phyloP scores from a whole-genome alignment of 1,140 invertebrate species.

The Drosophila subpulchrella region DNA sequence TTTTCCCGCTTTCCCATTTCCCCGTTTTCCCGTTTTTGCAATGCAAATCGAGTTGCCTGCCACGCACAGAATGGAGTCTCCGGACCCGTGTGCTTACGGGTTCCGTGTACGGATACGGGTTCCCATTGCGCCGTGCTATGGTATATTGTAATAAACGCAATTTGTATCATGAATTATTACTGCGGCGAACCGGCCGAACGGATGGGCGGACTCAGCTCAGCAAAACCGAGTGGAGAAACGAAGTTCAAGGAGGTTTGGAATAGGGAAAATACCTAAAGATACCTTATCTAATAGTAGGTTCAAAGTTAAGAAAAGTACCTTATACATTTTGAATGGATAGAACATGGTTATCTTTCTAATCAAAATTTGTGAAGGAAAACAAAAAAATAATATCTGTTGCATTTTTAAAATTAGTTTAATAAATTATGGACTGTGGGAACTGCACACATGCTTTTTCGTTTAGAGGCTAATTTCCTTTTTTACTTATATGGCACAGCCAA shows the following conservation, averaged over 20 bases:
- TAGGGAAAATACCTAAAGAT: neutral
- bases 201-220: slow-evolving; percentile 55
- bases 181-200: slow-evolving; percentile 62
- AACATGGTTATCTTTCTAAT: too few species aligned
- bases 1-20: slow-evolving; percentile 16
- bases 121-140: slow-evolving; percentile 16
- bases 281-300: neutral
- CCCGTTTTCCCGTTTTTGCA: slow-evolving; percentile 46
- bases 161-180: slow-evolving; percentile 81
- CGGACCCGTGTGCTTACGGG: slow-evolving; percentile 18
- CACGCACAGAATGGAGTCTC: slow-evolving; percentile 27
- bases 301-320: too few species aligned
- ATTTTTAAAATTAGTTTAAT: too few species aligned
- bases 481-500: too few species aligned
- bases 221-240: slow-evolving; percentile 33
- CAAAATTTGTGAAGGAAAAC: too few species aligned
- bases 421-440: too few species aligned
- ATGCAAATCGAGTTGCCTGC: slow-evolving; percentile 64
- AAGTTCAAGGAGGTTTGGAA: slow-evolving; percentile 2
- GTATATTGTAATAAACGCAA: slow-evolving; percentile 80
- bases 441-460: too few species aligned
- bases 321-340: too few species aligned
- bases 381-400: too few species aligned
- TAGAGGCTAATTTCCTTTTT: too few species aligned
- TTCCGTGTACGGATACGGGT: slow-evolving; percentile 22